Conservation (phyloP, 2,113 vertebrate genomes). For the Eudorcas thomsonii region DNA sequence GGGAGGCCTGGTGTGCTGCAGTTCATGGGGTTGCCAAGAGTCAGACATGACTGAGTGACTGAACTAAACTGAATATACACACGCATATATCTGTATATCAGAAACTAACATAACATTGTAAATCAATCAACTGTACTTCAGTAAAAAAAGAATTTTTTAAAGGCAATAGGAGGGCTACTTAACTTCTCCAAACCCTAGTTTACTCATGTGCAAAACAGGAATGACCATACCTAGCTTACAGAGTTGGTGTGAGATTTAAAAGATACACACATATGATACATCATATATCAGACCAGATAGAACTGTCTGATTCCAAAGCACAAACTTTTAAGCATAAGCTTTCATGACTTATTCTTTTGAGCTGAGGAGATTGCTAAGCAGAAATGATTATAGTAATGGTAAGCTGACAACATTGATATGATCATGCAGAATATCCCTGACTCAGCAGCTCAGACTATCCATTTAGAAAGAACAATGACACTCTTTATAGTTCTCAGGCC, state of each 20-base stretch:
- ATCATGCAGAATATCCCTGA: background rate
- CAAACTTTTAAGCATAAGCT: background rate
- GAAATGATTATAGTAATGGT: background rate
- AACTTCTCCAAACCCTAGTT: background rate
- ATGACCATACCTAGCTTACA: background rate
- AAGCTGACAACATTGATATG: background rate
- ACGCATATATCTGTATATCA: background rate
- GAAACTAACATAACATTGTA: background rate
- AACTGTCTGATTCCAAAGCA: background rate
- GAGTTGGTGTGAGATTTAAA: background rate
- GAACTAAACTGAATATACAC: background rate
- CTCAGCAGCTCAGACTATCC: background rate
- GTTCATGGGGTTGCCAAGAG: background rate
- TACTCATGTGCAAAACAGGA: background rate
- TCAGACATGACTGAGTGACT: background rate
- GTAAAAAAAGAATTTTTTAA: background rate
- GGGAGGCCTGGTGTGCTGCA: rapidly evolving
- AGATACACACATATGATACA: background rate
- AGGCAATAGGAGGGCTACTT: background rate
- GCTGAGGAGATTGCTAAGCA: conserved; percentile 10
- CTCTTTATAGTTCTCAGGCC: background rate
- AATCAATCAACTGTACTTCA: background rate
- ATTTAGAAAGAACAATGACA: background rate
- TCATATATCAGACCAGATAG: background rate
- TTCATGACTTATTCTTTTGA: background rate